Evolutionary conservation across 1,140 invertebrate genomes (phyloP).

Genomic region (Macrobrachium nipponense): DNA sequence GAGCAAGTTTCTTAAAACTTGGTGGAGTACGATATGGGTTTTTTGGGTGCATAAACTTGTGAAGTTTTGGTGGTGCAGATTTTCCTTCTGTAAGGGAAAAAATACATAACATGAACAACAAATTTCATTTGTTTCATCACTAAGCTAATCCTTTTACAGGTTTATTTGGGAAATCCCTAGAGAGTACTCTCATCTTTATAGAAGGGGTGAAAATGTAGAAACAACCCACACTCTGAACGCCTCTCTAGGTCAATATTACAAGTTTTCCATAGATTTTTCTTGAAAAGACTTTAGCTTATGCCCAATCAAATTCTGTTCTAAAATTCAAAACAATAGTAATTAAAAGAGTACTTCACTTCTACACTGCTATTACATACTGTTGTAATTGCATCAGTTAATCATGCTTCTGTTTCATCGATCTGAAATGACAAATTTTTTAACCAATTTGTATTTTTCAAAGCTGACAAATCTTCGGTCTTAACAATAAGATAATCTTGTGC

Average conservation of each 20-base stretch:
- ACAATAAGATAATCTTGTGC: too few relatives aligned
- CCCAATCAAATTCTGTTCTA: too few relatives aligned
- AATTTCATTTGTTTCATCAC: not conserved
- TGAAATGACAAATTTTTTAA: not conserved
- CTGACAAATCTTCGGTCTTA: too few relatives aligned
- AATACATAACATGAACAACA: not conserved
- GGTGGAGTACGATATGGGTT: slow-evolving; percentile 84
- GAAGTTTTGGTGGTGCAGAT: slow-evolving; percentile 65
- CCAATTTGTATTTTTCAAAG: too few relatives aligned
- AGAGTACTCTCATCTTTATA: not conserved
- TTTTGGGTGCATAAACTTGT: slow-evolving; percentile 82
- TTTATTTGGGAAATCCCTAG: too few relatives aligned
- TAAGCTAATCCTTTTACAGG: not conserved
- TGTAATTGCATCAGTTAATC: not conserved
- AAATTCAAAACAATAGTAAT: too few relatives aligned
- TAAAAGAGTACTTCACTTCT: too few relatives aligned
- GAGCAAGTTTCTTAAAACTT: slow-evolving; percentile 81
- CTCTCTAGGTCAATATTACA: too few relatives aligned
- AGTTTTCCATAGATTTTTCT: too few relatives aligned
- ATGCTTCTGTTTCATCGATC: not conserved
- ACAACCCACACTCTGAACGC: too few relatives aligned
- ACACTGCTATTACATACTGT: not conserved
- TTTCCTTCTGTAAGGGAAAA: slow-evolving; percentile 26
- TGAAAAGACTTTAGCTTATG: too few relatives aligned
- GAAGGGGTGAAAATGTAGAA: too few relatives aligned